Evolutionary conservation across 2,113 vertebrate genomes (phyloP), one percentile per base, ranked within the genome.

Genomic region (Lophura nycthemera): DNA sequence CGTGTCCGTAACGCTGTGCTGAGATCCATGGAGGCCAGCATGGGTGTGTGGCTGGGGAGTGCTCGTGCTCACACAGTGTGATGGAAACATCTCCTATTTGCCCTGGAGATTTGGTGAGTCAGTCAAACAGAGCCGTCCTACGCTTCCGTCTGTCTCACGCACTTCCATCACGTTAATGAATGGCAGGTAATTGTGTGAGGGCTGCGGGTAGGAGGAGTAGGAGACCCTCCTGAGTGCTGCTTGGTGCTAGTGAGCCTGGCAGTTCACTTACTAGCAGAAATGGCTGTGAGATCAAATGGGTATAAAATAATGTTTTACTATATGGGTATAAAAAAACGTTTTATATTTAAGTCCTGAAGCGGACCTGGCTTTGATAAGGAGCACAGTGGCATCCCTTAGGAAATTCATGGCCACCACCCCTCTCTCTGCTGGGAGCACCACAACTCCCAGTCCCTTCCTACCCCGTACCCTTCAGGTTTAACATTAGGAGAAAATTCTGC

Each of bases 31-130:
- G 22, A 47, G 27, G 8, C 47, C 20, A 71, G 78, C 38, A 18
- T 10, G 22, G 36, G 18, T 52, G 52, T 4, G 1, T 5, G 9
- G n/a, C 9, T 47, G 25, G 42, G 56, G 19, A 86, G 25, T 30
- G 43, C 57, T 48, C 14, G 9, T 21, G 22, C 63, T 50, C 45
- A 21, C 56, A 29, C 63, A 21, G 0, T 52, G 20, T 13, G 21
- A 5, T 18, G 12, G 59, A 70, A 64, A 74, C 38, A 27, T 36
- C 61, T 86, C 94, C 36, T n/a, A 8, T 79, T 29, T 77, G 85
- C 90, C 92, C 91, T 96, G 80, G 74, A 92, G 88, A 76, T 83
- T 42, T 76, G 96, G 91, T 89, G 78, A 45, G 42, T 96, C 67
- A 3, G 72, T 88, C 81, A 22, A 82, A 7, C n/a, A 4, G 40